phyloP scores from a whole-genome alignment of 2,113 vertebrate species.

The Daboia siamensis region DNA sequence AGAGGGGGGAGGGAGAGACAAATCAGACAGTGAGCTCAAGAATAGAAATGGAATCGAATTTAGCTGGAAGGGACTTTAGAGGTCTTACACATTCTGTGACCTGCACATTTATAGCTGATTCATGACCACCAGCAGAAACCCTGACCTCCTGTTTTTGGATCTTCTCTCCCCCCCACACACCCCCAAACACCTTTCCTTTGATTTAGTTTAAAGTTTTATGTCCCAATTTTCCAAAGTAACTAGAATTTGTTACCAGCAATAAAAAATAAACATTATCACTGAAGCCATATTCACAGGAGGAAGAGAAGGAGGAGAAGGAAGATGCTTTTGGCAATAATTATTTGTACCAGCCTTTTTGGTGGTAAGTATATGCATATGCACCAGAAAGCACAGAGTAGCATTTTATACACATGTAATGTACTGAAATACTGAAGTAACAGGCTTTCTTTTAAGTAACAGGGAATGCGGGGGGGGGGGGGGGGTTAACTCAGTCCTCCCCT shows the following conservation, averaged over 20 bases:
- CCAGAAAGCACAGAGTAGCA: neutral
- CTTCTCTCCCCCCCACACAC: neutral
- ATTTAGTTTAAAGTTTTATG: neutral
- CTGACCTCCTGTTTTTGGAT: too few relatives aligned
- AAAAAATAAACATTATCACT: neutral
- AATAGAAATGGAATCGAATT: neutral
- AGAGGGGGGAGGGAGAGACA: slow-evolving; percentile 11
- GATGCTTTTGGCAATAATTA: neutral
- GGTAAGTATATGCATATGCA: neutral
- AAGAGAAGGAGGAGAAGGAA: neutral
- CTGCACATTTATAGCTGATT: neutral
- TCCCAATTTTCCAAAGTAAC: neutral
- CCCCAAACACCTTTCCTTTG: neutral
- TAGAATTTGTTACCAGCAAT: neutral
- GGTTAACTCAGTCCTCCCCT: neutral
- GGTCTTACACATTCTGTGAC: neutral
- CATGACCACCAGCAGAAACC: neutral
- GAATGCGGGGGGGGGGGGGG: too few relatives aligned
- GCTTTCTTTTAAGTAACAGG: neutral
- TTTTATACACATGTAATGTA: neutral
- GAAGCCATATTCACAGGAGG: neutral
- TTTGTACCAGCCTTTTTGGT: neutral
- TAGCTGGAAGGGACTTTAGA: too few relatives aligned
- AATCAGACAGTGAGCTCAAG: slow-evolving; percentile 19
- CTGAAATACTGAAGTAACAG: neutral